These are phyloP conservation scores for Lepidocyrtinus sp. DNA, from an alignment of 2,888 invertebrate genomes.

Conservation along the genomic window DNA sequence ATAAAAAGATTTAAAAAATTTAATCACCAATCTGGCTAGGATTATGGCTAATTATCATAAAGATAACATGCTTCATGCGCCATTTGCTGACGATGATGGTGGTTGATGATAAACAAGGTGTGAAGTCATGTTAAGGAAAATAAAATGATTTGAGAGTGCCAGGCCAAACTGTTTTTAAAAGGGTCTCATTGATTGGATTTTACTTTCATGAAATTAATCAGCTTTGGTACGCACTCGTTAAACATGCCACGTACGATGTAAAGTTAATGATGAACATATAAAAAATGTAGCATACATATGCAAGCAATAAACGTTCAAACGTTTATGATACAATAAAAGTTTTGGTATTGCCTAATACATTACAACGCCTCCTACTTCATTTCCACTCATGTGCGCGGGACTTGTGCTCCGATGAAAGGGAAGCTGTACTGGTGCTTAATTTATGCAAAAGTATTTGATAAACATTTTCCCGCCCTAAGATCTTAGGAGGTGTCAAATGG, in stretches of 20 bases:
- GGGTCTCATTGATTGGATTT: neutral
- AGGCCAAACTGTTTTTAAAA: no score
- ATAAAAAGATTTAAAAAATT: neutral
- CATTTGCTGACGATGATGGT: neutral
- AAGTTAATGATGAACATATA: neutral
- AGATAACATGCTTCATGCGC: neutral
- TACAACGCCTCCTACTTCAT: neutral
- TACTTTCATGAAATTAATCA: neutral
- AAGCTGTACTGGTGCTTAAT: no score
- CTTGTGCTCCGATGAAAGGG: no score
- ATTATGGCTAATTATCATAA: neutral
- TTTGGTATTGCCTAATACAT: neutral
- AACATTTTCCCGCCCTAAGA: no score
- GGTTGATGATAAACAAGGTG: slow-evolving; percentile 2
- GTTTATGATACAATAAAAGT: no score
- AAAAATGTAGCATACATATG: no score
- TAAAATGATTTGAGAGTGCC: no score
- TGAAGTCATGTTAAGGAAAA: no score
- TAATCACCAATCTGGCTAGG: neutral
- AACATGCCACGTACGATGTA: neutral
- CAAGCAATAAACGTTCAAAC: no score
- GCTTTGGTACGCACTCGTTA: neutral
- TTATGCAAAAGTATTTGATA: no score
- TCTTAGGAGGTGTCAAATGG: no score
- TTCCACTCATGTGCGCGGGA: neutral